phyloP scores from a whole-genome alignment of 2,888 invertebrate species.

The Platycnemis pennipes region DNA sequence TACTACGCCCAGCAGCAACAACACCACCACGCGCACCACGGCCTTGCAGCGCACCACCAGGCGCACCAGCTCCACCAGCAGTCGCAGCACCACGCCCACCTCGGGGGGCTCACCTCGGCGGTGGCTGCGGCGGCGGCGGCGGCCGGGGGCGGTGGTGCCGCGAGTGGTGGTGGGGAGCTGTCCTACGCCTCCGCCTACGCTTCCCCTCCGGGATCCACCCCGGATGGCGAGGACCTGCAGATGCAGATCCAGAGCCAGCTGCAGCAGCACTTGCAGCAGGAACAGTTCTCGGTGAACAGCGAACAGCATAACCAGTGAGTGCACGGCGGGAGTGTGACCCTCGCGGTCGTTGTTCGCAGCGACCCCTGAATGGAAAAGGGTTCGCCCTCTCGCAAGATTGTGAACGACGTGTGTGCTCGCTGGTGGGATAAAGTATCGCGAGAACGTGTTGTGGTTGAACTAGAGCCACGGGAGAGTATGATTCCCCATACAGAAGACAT shows the following conservation, averaged over 20 bases:
- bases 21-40: not conserved
- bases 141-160: not conserved
- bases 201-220: constrained; percentile 62
- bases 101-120: not conserved
- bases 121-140: constrained; percentile 14
- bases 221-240: constrained; percentile 65
- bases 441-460: not conserved
- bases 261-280: constrained; percentile 65
- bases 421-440: too few relatives aligned
- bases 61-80: not conserved
- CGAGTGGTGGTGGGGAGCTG: constrained; percentile 30
- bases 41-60: constrained; percentile 24
- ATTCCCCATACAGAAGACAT: not conserved
- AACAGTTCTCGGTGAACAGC: constrained; percentile 62
- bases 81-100: not conserved
- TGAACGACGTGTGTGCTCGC: too few relatives aligned
- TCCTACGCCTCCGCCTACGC: constrained; percentile 51
- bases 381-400: too few relatives aligned
- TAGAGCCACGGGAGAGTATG: not conserved
- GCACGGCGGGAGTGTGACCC: not conserved
- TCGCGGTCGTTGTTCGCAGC: not conserved
- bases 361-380: too few relatives aligned
- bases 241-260: constrained; percentile 67
- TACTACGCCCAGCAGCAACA: constrained; percentile 53
- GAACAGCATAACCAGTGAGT: constrained; percentile 56